Evolutionary conservation across 2,888 invertebrate species (phyloP).

Genomic region (Protophormia terraenovae): DNA sequence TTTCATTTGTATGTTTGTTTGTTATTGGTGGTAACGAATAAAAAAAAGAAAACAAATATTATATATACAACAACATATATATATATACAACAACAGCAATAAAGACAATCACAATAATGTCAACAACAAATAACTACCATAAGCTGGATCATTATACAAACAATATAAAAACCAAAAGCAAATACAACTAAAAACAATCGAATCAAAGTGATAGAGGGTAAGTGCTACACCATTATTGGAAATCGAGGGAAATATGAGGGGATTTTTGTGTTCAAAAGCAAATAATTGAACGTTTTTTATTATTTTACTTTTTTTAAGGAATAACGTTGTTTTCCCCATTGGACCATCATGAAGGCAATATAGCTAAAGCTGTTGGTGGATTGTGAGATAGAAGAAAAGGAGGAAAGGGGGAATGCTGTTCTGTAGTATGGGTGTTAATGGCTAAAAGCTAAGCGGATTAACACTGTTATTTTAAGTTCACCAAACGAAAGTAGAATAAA

Average conservation of each 20-base stretch:
- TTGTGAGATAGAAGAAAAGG: neutral
- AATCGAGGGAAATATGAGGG: neutral
- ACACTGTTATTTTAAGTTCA: constrained; percentile 69
- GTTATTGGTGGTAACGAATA: neutral
- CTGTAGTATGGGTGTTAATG: constrained; percentile 37
- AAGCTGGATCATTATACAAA: constrained; percentile 61
- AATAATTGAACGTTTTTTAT: constrained; percentile 22
- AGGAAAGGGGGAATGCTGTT: too few species aligned
- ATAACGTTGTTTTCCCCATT: constrained; percentile 12
- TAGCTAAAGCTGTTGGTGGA: neutral
- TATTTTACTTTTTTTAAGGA: neutral
- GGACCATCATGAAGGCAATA: constrained; percentile 13
- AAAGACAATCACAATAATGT: constrained; percentile 50
- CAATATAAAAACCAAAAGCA: constrained; percentile 54
- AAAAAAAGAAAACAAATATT: constrained; percentile 3
- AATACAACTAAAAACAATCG: constrained; percentile 47
- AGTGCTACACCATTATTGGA: constrained; percentile 13
- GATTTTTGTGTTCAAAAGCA: constrained; percentile 12
- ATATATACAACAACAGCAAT: constrained; percentile 28
- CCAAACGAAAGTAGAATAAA: constrained; percentile 78
- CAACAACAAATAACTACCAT: constrained; percentile 62
- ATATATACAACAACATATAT: neutral
- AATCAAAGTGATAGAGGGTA: constrained; percentile 26
- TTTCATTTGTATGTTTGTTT: constrained; percentile 52
- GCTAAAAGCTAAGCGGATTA: constrained; percentile 68